Evolutionary conservation across 2,888 invertebrate genomes (phyloP).

Genomic region (Lasius fuliginosus): DNA sequence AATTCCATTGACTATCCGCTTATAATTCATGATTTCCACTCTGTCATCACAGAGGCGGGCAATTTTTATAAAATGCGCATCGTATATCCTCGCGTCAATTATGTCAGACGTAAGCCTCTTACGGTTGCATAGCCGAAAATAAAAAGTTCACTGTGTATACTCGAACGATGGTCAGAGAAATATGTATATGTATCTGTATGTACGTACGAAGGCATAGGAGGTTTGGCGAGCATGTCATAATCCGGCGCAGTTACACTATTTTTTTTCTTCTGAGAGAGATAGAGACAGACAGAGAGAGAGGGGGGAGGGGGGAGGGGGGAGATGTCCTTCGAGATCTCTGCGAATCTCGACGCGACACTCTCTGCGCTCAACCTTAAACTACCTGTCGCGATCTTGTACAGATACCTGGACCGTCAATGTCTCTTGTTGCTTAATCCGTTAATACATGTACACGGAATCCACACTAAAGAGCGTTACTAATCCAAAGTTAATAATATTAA

Average conservation of each 20-base stretch:
- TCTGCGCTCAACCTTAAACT: constrained; percentile 67
- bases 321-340: constrained; percentile 62
- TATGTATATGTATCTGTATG: not conserved
- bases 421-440: constrained; percentile 49
- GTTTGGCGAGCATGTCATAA: constrained; percentile 24
- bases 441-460: constrained; percentile 2
- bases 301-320: too few relatives aligned
- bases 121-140: constrained; percentile 32
- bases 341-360: constrained; percentile 64
- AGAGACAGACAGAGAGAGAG: too few relatives aligned
- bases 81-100: constrained; percentile 43
- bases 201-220: not conserved
- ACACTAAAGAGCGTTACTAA: not conserved
- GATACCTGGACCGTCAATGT: constrained; percentile 47
- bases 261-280: not conserved
- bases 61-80: constrained; percentile 37
- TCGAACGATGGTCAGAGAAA: not conserved
- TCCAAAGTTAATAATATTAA: not conserved
- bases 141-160: constrained; percentile 45
- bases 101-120: constrained; percentile 53
- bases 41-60: constrained; percentile 39
- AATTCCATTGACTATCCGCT: not conserved
- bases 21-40: constrained; percentile 48
- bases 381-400: constrained; percentile 67
- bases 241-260: constrained; percentile 47